Conservation (phyloP, 1,140 invertebrate genomes). For the Cydia splendana region DNA sequence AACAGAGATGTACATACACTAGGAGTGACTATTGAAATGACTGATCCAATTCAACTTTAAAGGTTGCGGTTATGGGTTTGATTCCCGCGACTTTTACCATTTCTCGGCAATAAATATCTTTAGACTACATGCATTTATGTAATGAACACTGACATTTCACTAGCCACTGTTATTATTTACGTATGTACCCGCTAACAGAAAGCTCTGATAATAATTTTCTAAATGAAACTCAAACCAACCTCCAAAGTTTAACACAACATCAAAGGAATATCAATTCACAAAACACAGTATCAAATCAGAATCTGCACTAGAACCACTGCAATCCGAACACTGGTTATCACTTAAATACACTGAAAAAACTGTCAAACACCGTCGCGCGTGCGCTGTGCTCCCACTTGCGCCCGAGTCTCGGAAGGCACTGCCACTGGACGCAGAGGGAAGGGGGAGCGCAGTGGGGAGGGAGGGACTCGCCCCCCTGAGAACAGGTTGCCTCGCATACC, state of each 20-base stretch:
- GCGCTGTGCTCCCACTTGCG: constrained; percentile 43
- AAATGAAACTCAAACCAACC: constrained; percentile 22
- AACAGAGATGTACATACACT: background rate
- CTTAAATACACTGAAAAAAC: constrained; percentile 14
- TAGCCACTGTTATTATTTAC: background rate
- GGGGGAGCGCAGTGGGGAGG: background rate
- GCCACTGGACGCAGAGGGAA: constrained; percentile 40
- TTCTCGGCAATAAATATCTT: background rate
- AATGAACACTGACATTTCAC: background rate
- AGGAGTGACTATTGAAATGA: background rate
- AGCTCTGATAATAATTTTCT: constrained; percentile 14
- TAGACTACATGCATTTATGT: background rate
- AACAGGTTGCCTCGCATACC: constrained; percentile 75
- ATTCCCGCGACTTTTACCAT: background rate
- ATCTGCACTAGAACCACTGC: constrained; percentile 48
- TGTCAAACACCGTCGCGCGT: constrained; percentile 27
- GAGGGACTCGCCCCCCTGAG: constrained; percentile 50
- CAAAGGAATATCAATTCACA: constrained; percentile 6
- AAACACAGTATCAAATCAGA: constrained; percentile 24
- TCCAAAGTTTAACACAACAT: constrained; percentile 22
- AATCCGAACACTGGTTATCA: constrained; percentile 52
- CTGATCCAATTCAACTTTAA: background rate
- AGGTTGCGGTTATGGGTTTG: background rate
- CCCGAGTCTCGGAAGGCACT: constrained; percentile 62
- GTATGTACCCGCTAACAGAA: background rate